These are phyloP conservation scores for Julus scandinavius DNA, from an alignment of 2,888 invertebrate species.

Conservation along the genomic window DNA sequence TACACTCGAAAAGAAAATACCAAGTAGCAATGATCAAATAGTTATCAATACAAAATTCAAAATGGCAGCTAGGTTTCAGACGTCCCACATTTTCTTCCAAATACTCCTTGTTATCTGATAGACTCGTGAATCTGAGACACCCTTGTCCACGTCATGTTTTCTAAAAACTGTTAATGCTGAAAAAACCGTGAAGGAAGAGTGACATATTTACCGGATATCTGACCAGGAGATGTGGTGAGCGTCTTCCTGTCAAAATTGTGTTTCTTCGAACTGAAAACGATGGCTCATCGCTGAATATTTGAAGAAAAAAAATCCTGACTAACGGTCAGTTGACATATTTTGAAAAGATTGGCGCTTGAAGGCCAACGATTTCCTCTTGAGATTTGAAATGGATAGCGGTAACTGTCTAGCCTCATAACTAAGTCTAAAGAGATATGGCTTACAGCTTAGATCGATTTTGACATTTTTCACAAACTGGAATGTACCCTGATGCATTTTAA, in stretches of 20 bases:
- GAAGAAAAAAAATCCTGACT: background rate
- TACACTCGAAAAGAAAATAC: too few species aligned
- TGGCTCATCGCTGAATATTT: background rate
- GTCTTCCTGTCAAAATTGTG: background rate
- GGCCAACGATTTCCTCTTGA: background rate
- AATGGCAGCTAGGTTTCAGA: background rate
- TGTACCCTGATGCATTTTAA: background rate
- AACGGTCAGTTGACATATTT: slow-evolving; percentile 20
- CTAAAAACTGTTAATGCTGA: background rate
- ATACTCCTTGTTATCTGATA: background rate
- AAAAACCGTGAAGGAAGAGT: background rate
- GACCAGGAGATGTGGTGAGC: background rate
- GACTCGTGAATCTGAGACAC: too few species aligned
- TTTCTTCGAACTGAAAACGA: background rate
- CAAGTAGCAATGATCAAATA: too few species aligned
- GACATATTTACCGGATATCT: slow-evolving; percentile 6
- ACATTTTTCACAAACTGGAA: background rate
- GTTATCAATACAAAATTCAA: too few species aligned
- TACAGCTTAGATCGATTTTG: background rate
- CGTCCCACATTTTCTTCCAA: background rate
- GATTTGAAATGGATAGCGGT: slow-evolving; percentile 24
- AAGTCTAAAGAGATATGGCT: background rate
- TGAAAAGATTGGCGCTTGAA: background rate
- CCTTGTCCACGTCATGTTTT: background rate
- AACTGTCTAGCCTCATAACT: background rate